Percentiles rank a stretch among this genome's conserved stretches.
Evolutionary conservation across 2,113 vertebrate genomes (phyloP).

Genomic region (Boulengeromyrus knoepffleri): DNA sequence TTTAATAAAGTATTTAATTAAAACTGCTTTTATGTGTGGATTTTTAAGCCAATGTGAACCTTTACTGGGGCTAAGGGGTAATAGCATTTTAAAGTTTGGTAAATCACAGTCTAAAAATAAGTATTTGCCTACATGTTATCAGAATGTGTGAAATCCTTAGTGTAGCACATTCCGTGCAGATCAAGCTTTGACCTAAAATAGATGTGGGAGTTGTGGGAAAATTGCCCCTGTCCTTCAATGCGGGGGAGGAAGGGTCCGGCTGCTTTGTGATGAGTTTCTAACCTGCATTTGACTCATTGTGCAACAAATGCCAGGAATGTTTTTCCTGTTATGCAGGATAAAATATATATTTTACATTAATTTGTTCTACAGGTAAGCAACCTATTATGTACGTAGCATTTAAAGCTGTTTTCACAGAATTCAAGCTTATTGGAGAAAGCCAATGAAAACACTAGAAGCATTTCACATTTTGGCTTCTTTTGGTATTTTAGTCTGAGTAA

Average conservation of each 20-base stretch:
- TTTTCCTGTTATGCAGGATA: not conserved
- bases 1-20: conserved; percentile 60
- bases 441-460: not conserved
- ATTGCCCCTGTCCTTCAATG: not conserved
- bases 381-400: not conserved
- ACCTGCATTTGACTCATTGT: not conserved
- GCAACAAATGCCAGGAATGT: not conserved
- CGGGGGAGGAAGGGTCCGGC: not conserved
- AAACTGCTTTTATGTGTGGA: conserved; percentile 30
- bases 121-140: not conserved
- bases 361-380: not conserved
- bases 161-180: conserved; percentile 18
- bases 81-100: not conserved
- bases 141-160: not conserved
- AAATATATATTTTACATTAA: not conserved
- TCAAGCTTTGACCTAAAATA: conserved; percentile 21
- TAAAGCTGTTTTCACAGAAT: not conserved
- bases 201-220: conserved; percentile 23
- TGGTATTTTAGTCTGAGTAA: not conserved
- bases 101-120: not conserved
- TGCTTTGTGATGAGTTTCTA: not conserved
- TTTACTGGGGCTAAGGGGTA: not conserved
- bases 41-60: not conserved
- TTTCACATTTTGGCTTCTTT: not conserved
- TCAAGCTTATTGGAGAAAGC: not conserved